Percentiles rank a stretch among this genome's conserved stretches.
Evolutionary conservation across 2,888 invertebrate genomes (phyloP).

Genomic region (Leptura quadrifasciata): DNA sequence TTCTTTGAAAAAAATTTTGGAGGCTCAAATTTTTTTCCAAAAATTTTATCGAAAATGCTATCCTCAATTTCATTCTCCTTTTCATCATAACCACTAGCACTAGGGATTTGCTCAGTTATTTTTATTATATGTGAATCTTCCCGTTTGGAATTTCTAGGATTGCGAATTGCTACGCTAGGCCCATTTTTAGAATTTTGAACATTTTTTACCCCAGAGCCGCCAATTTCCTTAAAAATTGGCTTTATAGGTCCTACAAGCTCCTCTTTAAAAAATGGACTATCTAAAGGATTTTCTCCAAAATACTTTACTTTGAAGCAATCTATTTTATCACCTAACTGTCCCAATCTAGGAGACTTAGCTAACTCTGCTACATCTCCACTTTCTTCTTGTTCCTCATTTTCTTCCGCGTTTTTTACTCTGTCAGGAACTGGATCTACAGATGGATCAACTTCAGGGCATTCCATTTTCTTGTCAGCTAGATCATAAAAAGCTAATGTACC

Average conservation of each 20-base stretch:
- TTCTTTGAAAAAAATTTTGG: not conserved
- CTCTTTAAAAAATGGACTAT: conserved; percentile 84
- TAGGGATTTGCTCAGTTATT: not conserved
- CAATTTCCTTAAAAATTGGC: conserved; percentile 67
- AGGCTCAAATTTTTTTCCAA: conserved; percentile 5
- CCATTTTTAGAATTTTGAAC: not conserved
- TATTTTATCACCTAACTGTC: conserved; percentile 83
- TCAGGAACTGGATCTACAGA: conserved; percentile 77
- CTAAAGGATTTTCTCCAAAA: conserved; percentile 85
- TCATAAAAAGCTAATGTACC: conserved; percentile 85
- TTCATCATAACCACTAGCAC: conserved; percentile 5
- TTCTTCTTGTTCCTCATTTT: conserved; percentile 66
- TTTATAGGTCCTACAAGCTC: conserved; percentile 75
- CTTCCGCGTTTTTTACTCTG: conserved; percentile 68
- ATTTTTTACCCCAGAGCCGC: not conserved
- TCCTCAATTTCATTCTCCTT: conserved; percentile 17
- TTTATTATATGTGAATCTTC: too few relatives aligned
- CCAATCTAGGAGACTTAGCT: conserved; percentile 75
- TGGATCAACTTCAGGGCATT: conserved; percentile 77
- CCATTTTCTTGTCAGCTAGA: conserved; percentile 74
- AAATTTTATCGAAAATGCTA: not conserved
- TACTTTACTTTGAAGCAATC: conserved; percentile 82
- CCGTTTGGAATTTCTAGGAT: not conserved
- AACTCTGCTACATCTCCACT: conserved; percentile 63
- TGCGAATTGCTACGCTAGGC: not conserved